Evolutionary conservation across 35 echinoderm and acorn worm genomes (phyloP).

Genomic region (Lytechinus variegatus): DNA sequence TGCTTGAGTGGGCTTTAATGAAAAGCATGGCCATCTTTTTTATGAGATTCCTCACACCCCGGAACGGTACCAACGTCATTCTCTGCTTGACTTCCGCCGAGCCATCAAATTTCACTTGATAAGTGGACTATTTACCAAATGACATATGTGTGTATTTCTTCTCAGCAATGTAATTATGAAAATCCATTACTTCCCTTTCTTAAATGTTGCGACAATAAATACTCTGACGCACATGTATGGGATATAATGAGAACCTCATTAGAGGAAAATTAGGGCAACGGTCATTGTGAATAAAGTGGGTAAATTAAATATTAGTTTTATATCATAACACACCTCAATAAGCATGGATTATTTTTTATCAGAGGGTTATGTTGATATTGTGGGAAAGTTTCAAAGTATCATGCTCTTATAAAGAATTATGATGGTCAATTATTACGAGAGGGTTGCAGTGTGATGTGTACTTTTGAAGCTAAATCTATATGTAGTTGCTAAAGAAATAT

Average conservation of each 20-base stretch:
- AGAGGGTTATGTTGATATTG: not conserved
- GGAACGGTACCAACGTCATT: not conserved
- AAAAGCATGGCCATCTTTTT: not conserved
- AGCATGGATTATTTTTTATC: not conserved
- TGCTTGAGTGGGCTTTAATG: slow-evolving; percentile 30
- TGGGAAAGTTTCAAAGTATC: not conserved
- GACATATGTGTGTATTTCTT: slow-evolving; percentile 19
- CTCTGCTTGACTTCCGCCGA: not conserved
- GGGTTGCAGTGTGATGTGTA: not conserved
- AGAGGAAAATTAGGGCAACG: not conserved
- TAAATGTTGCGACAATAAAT: not conserved
- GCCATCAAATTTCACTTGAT: not conserved
- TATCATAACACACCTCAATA: not conserved
- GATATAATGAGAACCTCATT: not conserved
- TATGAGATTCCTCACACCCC: slow-evolving; percentile 25
- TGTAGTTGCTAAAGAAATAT: too few species aligned
- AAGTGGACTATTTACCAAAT: not conserved
- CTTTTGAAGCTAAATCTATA: not conserved
- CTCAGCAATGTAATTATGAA: not conserved
- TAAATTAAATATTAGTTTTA: not conserved
- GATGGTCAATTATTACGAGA: not conserved
- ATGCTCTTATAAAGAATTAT: not conserved
- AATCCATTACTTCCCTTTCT: not conserved
- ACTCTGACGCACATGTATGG: not conserved
- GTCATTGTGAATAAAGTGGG: not conserved